Evolutionary conservation across 2,797 vertebrate genomes (phyloP).

Genomic region (Alcedo atthis): DNA sequence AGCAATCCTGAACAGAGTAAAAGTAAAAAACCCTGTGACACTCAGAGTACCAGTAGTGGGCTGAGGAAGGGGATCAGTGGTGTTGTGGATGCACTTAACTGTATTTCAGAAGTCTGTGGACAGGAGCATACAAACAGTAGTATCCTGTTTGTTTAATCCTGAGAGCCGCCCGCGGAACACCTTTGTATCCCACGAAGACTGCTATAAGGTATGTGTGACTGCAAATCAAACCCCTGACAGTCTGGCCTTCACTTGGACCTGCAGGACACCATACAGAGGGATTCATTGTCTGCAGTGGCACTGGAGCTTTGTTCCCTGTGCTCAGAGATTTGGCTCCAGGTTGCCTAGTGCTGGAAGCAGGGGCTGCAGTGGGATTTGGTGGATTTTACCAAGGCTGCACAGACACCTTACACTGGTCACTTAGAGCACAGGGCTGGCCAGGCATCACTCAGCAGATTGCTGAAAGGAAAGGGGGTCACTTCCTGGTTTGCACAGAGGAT

Average conservation of each 20-base stretch:
- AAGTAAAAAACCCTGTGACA: background rate
- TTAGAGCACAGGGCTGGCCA: background rate
- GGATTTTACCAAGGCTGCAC: background rate
- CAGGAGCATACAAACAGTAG: slow-evolving; percentile 79
- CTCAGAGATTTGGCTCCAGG: background rate
- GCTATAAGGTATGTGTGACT: slow-evolving; percentile 73
- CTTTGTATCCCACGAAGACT: slow-evolving; percentile 76
- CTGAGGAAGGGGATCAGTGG: background rate
- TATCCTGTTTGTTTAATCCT: slow-evolving; percentile 79
- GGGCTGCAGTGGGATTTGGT: background rate
- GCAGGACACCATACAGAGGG: background rate
- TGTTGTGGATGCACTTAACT: background rate
- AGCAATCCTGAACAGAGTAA: background rate
- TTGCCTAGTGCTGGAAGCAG: background rate
- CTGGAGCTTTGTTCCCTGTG: background rate
- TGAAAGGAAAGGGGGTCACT: background rate
- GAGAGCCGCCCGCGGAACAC: slow-evolving; percentile 77
- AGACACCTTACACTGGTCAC: background rate
- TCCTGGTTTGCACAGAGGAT: background rate
- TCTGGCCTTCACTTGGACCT: background rate
- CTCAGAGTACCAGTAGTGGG: background rate
- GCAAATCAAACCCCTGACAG: background rate
- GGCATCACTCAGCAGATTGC: background rate
- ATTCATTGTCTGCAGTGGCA: background rate
- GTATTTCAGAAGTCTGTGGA: slow-evolving; percentile 83